These are phyloP conservation scores for Calephelis perditalis DNA, from an alignment of 2,888 invertebrate genomes.

Conservation along the genomic window DNA sequence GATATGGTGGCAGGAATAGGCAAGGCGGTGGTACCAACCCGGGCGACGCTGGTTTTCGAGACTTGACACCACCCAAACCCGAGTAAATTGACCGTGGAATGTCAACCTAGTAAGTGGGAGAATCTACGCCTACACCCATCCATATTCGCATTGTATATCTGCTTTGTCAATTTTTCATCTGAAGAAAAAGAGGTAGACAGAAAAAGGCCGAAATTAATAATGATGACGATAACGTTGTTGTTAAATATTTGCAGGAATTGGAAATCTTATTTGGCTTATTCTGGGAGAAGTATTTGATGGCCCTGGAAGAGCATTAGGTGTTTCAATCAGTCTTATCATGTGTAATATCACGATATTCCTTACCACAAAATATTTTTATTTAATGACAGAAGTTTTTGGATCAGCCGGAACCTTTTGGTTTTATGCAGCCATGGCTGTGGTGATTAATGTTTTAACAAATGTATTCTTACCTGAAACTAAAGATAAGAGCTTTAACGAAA, in stretches of 20 bases:
- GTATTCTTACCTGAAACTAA: conserved; percentile 33
- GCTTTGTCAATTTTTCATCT: no score
- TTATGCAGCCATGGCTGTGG: conserved; percentile 22
- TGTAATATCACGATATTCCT: conserved; percentile 27
- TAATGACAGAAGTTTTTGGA: conserved; percentile 27
- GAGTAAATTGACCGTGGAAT: no score
- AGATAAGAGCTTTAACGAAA: conserved; percentile 30
- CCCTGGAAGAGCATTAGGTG: conserved; percentile 32
- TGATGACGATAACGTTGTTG: no score
- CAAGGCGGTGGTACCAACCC: no score
- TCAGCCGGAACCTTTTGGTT: conserved; percentile 31
- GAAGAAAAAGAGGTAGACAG: no score
- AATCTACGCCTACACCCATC: no score
- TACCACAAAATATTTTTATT: conserved; percentile 29
- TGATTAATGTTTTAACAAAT: conserved; percentile 24
- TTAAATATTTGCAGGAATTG: conserved; percentile 29
- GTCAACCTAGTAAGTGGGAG: no score
- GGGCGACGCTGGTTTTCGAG: no score
- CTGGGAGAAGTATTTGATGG: conserved; percentile 36
- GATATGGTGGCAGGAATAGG: no score
- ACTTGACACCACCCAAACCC: no score
- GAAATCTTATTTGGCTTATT: conserved; percentile 31
- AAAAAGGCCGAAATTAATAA: no score
- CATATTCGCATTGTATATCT: no score
- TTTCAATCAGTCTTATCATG: conserved; percentile 23